phyloP scores from a whole-genome alignment of 2,888 invertebrate species.

The Argyra leucocephala region DNA sequence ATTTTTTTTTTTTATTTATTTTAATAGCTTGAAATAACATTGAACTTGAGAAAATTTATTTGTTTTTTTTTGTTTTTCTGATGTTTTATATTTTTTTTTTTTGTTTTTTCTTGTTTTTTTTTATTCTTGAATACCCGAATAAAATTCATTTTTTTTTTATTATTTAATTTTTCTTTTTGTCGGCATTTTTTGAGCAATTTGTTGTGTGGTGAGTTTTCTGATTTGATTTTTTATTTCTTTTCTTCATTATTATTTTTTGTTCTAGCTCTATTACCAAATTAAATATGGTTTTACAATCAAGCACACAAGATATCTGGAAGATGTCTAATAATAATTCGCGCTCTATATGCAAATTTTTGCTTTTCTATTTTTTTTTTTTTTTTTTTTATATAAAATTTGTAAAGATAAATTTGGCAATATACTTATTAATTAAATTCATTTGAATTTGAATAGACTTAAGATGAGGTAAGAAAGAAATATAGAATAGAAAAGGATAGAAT shows the following conservation, averaged over 20 bases:
- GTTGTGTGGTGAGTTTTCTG: neutral
- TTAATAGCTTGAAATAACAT: neutral
- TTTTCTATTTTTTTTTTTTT: neutral
- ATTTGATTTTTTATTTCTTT: neutral
- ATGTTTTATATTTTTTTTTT: neutral
- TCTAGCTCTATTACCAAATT: neutral
- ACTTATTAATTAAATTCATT: conserved; percentile 1
- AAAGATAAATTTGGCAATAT: neutral
- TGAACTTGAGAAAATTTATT: neutral
- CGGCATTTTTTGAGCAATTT: neutral
- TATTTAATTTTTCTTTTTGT: neutral
- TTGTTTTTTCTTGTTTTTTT: neutral
- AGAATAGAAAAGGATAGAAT: neutral
- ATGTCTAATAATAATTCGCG: neutral
- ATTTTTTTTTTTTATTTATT: neutral
- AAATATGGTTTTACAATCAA: neutral
- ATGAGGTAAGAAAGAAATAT: neutral
- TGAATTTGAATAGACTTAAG: neutral
- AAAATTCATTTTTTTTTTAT: too few relatives aligned
- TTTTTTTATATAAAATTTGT: neutral
- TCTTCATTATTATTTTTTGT: neutral
- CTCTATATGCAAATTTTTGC: neutral
- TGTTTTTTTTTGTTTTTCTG: neutral
- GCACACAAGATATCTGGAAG: neutral
- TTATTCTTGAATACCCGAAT: too few relatives aligned